A percentile compares a stretch with the other conserved stretches of the same genome.
Conservation (phyloP, 64 coral and sea anemone genomes). For the Actinia tenebrosa region DNA sequence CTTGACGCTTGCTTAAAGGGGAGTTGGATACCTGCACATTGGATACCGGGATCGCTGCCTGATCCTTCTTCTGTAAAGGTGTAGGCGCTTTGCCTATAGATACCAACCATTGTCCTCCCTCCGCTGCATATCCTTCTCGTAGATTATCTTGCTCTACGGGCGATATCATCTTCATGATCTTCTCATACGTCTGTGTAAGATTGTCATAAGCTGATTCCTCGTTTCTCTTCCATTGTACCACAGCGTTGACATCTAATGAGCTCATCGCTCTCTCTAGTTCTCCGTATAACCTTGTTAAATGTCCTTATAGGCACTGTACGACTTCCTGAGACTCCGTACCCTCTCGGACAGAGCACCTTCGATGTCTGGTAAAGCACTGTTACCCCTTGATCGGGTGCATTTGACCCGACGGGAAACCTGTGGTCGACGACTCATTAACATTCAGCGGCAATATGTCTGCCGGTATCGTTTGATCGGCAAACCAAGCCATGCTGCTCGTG, state of each 20-base stretch:
- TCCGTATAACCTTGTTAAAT: conserved; percentile 1
- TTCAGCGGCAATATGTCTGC: background rate
- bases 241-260: background rate
- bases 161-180: background rate
- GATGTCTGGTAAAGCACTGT: background rate
- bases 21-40: background rate
- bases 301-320: background rate
- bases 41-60: background rate
- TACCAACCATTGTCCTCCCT: background rate
- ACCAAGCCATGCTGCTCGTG: background rate
- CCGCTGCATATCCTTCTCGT: background rate
- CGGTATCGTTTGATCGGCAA: background rate
- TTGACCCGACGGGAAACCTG: background rate
- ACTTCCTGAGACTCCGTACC: background rate
- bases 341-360: background rate
- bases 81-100: background rate
- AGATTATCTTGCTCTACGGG: background rate
- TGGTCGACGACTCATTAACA: background rate
- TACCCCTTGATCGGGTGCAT: background rate
- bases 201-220: background rate
- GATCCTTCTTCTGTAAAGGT: background rate
- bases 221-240: background rate
- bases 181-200: background rate
- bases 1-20: background rate
- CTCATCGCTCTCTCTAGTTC: background rate